phyloP scores from a whole-genome alignment of 2,113 vertebrate species.

The Chloebia gouldiae region DNA sequence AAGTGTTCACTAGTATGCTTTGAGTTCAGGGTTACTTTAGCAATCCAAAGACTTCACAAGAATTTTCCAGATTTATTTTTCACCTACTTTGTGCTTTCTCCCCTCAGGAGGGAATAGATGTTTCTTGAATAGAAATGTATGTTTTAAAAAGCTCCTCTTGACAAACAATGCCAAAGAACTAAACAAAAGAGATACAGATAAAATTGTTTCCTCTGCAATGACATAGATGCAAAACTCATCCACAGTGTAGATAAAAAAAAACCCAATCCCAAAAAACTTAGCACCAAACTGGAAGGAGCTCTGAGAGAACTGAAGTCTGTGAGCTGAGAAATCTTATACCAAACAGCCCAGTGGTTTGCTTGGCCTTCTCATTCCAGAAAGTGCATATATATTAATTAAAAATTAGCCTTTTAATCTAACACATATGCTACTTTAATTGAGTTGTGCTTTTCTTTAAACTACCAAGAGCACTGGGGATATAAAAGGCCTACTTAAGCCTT shows the following conservation, averaged over 20 bases:
- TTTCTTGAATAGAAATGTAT: neutral
- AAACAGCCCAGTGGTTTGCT: neutral
- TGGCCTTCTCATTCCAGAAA: neutral
- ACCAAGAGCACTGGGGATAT: slow-evolving; percentile 58
- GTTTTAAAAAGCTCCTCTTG: neutral
- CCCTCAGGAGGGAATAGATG: neutral
- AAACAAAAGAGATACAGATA: neutral
- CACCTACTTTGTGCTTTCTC: neutral
- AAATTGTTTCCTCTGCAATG: neutral
- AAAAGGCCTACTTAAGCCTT: slow-evolving; percentile 70
- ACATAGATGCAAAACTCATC: neutral
- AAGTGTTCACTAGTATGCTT: neutral
- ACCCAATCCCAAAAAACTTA: neutral
- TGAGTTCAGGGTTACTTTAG: neutral
- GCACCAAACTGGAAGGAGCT: neutral
- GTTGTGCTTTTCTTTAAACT: slow-evolving; percentile 67
- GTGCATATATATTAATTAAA: slow-evolving; percentile 33
- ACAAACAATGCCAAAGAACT: neutral
- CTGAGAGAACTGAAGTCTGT: neutral
- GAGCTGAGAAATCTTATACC: neutral
- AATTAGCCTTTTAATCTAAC: slow-evolving; percentile 53
- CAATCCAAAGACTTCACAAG: neutral
- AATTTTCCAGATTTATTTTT: neutral
- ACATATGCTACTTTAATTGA: slow-evolving; percentile 21
- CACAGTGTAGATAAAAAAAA: neutral